phyloP scores from a whole-genome alignment of 2,113 vertebrate genomes.

The Rhinolophus sinicus region DNA sequence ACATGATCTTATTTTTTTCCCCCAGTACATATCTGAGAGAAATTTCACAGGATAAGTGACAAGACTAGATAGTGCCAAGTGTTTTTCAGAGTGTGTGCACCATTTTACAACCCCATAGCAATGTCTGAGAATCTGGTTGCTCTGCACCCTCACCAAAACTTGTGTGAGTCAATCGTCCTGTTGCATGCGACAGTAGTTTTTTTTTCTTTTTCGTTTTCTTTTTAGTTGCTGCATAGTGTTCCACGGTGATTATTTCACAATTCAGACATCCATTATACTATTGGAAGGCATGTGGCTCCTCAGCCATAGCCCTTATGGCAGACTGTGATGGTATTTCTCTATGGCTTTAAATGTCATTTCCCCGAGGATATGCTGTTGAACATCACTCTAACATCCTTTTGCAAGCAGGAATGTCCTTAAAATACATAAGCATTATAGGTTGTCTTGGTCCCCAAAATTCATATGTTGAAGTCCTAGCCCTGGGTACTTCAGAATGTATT shows the following conservation, averaged over 20 bases:
- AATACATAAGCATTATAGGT: not conserved
- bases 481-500: not conserved
- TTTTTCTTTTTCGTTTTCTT: not conserved
- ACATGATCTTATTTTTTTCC: not conserved
- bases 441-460: not conserved
- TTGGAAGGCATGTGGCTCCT: not conserved
- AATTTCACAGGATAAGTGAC: not conserved
- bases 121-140: not conserved
- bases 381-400: not conserved
- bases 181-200: not conserved
- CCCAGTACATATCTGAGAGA: not conserved
- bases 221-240: not conserved
- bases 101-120: not conserved
- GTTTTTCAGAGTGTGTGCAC: not conserved
- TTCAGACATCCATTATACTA: not conserved
- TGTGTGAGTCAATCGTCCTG: not conserved
- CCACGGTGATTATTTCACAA: not conserved
- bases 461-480: not conserved
- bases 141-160: not conserved
- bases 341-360: not conserved
- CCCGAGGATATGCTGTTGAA: not conserved
- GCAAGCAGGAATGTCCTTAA: not conserved
- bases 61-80: not conserved
- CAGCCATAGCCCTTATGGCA: not conserved
- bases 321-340: not conserved